phyloP scores from a whole-genome alignment of 2,888 invertebrate species.

The Caenorhabditis sp. region DNA sequence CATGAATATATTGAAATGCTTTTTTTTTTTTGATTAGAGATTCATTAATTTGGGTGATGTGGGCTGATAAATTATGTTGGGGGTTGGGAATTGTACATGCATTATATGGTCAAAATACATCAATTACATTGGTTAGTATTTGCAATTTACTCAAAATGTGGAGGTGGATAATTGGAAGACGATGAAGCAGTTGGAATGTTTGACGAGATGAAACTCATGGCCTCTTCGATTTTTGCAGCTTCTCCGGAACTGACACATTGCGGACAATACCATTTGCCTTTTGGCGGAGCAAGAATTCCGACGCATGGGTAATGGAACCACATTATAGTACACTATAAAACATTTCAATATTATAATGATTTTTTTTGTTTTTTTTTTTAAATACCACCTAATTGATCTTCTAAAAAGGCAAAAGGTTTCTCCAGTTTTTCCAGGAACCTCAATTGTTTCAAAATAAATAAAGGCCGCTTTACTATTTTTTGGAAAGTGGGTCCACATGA shows the following conservation, averaged over 20 bases:
- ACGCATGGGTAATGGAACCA: constrained; percentile 99
- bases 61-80: not conserved
- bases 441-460: too few relatives aligned
- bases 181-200: not conserved
- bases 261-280: constrained; percentile 98
- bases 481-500: too few relatives aligned
- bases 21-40: too few relatives aligned
- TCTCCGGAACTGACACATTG: constrained; percentile 77
- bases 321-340: constrained; percentile 87
- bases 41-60: not conserved
- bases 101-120: not conserved
- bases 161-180: not conserved
- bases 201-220: not conserved
- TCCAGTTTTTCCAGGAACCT: too few relatives aligned
- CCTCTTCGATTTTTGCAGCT: not conserved
- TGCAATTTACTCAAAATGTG: not conserved
- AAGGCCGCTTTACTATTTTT: too few relatives aligned
- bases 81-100: not conserved
- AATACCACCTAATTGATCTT: too few relatives aligned
- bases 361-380: not conserved
- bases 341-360: not conserved
- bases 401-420: too few relatives aligned
- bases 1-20: too few relatives aligned
- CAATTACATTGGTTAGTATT: not conserved
- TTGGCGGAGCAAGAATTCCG: constrained; percentile 91